Conservation (phyloP, 2,113 vertebrate genomes). For the Ochotona princeps region DNA sequence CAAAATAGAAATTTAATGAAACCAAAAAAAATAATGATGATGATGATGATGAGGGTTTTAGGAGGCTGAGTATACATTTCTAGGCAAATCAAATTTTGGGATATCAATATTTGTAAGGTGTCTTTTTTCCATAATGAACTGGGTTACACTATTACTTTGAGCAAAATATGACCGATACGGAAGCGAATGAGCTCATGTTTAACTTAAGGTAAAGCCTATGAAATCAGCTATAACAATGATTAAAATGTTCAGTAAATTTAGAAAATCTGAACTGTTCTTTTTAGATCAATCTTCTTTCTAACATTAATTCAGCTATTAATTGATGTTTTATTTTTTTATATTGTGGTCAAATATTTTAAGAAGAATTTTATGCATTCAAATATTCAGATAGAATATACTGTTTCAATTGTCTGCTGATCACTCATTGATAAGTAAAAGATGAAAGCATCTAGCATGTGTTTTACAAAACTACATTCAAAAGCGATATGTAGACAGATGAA, state of each 20-base stretch:
- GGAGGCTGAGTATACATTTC: not conserved
- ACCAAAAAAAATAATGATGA: too few relatives aligned
- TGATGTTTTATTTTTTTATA: not conserved
- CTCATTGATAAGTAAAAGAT: not conserved
- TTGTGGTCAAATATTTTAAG: not conserved
- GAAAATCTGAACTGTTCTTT: not conserved
- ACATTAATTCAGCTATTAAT: not conserved
- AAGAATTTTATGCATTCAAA: not conserved
- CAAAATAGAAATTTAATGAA: too few relatives aligned
- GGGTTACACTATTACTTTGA: not conserved
- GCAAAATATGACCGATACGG: not conserved
- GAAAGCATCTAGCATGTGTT: not conserved
- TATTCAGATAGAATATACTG: not conserved
- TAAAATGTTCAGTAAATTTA: slow-evolving; percentile 1
- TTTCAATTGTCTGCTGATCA: not conserved
- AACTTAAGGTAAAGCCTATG: not conserved
- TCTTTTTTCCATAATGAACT: not conserved
- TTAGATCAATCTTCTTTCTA: not conserved
- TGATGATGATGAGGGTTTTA: not conserved
- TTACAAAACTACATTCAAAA: not conserved
- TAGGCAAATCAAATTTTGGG: not conserved
- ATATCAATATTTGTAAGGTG: not conserved
- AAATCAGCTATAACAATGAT: not conserved
- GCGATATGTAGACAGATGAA: not conserved
- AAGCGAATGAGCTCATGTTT: not conserved